phyloP scores from a whole-genome alignment of 2,888 invertebrate species.

The Orgyia antiqua region DNA sequence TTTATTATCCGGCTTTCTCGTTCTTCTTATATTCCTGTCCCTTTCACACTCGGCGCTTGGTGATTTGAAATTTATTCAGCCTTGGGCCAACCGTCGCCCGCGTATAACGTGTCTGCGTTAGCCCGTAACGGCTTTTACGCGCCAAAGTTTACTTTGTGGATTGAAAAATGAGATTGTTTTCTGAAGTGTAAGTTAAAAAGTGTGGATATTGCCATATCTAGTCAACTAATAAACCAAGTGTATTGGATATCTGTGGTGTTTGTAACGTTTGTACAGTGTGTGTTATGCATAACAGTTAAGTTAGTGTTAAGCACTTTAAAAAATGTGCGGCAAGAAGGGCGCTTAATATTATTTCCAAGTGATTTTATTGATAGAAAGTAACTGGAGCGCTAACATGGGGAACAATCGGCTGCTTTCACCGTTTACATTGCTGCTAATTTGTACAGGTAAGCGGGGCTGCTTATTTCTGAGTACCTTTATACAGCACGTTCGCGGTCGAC shows the following conservation, averaged over 20 bases:
- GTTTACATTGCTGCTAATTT: slow-evolving; percentile 66
- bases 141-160: slow-evolving; percentile 56
- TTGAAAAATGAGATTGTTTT: slow-evolving; percentile 48
- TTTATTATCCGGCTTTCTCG: slow-evolving; percentile 30
- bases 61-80: slow-evolving; percentile 51
- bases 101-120: slow-evolving; percentile 41
- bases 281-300: slow-evolving; percentile 48
- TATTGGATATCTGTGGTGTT: slow-evolving; percentile 30
- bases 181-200: slow-evolving; percentile 35
- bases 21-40: slow-evolving; percentile 28
- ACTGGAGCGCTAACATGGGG: slow-evolving; percentile 55
- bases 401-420: slow-evolving; percentile 66
- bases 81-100: slow-evolving; percentile 61
- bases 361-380: slow-evolving; percentile 57
- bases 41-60: slow-evolving; percentile 42
- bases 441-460: slow-evolving; percentile 68
- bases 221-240: slow-evolving; percentile 29
- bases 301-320: slow-evolving; percentile 48
- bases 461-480: slow-evolving; percentile 59
- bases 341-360: slow-evolving; percentile 49
- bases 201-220: slow-evolving; percentile 29
- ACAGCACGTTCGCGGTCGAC: slow-evolving; percentile 25
- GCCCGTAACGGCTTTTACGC: slow-evolving; percentile 41
- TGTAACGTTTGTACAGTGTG: slow-evolving; percentile 39
- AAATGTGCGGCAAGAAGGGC: slow-evolving; percentile 57